phyloP scores from a whole-genome alignment of 2,797 vertebrate species.

The Thaleichthys pacificus region DNA sequence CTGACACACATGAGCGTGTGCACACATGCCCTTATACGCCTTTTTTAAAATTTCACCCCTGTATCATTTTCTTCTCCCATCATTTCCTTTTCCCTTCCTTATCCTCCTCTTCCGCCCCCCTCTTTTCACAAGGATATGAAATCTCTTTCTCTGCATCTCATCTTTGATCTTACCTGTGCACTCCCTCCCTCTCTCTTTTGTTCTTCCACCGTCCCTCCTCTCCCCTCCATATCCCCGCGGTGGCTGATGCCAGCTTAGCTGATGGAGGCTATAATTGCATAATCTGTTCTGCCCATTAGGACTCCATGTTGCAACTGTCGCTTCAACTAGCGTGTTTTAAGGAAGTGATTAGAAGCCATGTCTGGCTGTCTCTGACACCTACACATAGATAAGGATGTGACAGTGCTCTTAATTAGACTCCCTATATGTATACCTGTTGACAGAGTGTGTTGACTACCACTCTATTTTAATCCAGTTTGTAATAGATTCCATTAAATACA shows the following conservation, averaged over 20 bases:
- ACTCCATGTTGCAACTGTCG: constrained; percentile 10
- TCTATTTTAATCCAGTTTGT: background rate
- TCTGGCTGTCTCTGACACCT: background rate
- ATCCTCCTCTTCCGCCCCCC: background rate
- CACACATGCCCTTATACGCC: constrained; percentile 2
- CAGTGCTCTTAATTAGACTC: background rate
- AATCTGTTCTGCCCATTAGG: constrained; percentile 9
- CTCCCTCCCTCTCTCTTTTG: background rate
- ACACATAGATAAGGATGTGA: background rate
- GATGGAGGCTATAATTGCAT: constrained; percentile 12
- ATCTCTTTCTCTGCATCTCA: background rate
- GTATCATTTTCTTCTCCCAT: background rate
- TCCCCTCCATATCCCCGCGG: constrained; percentile 7
- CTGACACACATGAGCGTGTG: background rate
- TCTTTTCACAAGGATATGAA: background rate
- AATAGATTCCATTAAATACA: background rate
- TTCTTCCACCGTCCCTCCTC: background rate
- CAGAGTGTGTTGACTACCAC: background rate
- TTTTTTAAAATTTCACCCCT: too few relatives aligned
- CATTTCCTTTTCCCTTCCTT: background rate
- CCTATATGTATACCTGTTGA: background rate
- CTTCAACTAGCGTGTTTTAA: constrained; percentile 1
- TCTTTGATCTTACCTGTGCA: background rate
- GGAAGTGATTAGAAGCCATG: background rate
- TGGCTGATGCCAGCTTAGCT: background rate